Base-by-base conservation (phyloP, 2,113 vertebrate genomes). In the Solea solea region DNA sequence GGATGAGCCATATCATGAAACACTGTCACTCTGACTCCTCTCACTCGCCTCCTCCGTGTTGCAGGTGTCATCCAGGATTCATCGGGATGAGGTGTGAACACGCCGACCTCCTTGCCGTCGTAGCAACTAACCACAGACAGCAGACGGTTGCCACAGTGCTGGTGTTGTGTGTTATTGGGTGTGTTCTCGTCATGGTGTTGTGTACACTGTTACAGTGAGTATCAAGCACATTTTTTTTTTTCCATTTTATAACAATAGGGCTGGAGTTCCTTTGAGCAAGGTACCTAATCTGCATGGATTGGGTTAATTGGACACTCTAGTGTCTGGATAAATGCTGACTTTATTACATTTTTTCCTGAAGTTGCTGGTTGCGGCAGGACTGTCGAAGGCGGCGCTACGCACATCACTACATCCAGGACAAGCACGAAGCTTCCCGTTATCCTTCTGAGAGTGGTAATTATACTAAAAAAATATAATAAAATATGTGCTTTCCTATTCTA, bases 151-250 rank as follows among this genome's bases (percentile, higher is more conserved):
- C 96, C 0, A 96, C 95, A 8, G 81, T 96, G 85, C 93, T 97
- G 71, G 95, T 96, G 82, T 92, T 98, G 78, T 94, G 95, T 10
- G 89, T 98, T 52, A 92, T 98, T 52, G 95, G 94, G 14, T 95
- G 95, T 34, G 94, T 89, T 1, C 85, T 95, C 57, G 92, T 96
- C 44, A 92, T 97, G 67, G 87, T 94, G 16, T 58, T 92, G 4
- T 98, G 96, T 27, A 93, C 96, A 46, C 92, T 99, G 72, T 84
- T 97, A 76, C 96, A 98, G 97, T 99, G 86, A 97, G 96, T 95
- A 56, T 41, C 9, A 21, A 21, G 9, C 6, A 1, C 5, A 50
- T 50, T 16, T 50, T 44, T 13, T 15, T 11, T 16, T 34, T 59
- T 59, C 44, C 15, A 27, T 40, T 39, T 42, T 21, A 8, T 25